Conservation (phyloP, 2,113 vertebrate genomes). For the Tychaedon coryphoeus region DNA sequence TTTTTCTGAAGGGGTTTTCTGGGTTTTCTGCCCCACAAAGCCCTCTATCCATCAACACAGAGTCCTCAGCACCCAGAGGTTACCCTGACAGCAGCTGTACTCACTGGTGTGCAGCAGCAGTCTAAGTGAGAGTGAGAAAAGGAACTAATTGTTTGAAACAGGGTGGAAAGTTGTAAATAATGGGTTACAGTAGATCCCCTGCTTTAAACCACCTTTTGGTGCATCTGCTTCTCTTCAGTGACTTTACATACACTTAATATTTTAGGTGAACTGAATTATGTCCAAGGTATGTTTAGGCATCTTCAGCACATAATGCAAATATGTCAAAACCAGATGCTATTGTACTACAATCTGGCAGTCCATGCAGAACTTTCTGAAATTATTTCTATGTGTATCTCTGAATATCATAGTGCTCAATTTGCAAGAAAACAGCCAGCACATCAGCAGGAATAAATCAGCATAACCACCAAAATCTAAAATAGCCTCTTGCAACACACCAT, state of each 20-base stretch:
- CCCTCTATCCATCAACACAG: neutral
- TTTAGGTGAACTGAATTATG: neutral
- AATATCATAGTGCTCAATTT: accelerated
- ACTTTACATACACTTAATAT: neutral
- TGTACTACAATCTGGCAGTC: neutral
- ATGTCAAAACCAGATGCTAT: neutral
- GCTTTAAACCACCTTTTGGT: neutral
- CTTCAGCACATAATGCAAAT: neutral
- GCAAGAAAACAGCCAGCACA: neutral
- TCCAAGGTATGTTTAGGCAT: neutral
- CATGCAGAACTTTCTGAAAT: neutral
- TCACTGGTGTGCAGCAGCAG: neutral
- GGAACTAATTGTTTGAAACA: neutral
- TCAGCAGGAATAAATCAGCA: neutral
- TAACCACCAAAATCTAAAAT: accelerated
- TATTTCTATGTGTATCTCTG: neutral
- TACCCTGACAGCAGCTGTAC: neutral
- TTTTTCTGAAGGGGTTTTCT: neutral
- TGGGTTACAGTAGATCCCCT: neutral
- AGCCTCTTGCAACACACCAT: neutral
- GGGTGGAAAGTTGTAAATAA: neutral
- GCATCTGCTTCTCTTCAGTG: neutral
- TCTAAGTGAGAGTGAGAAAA: neutral
- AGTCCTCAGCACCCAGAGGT: neutral
- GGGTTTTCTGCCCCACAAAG: neutral